Evolutionary conservation across 1,140 invertebrate genomes (phyloP).

Genomic region (Drosophila nebulosa): DNA sequence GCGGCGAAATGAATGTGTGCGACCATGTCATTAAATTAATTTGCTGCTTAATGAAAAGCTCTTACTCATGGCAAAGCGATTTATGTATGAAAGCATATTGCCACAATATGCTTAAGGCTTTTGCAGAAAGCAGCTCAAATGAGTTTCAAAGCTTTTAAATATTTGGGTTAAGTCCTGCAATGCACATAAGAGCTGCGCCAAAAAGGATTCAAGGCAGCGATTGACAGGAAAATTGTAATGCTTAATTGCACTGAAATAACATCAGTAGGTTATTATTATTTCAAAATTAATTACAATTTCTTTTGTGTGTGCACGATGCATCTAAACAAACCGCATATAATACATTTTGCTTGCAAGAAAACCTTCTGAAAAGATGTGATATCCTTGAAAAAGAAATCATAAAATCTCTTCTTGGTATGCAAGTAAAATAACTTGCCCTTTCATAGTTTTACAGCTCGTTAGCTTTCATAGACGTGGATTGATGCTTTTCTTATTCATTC

Average conservation of each 20-base stretch:
- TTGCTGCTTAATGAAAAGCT: constrained; percentile 58
- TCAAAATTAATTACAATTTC: no score
- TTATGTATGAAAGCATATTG: constrained; percentile 43
- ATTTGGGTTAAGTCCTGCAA: not conserved
- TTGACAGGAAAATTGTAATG: no score
- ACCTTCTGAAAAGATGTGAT: not conserved
- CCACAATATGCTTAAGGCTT: constrained; percentile 24
- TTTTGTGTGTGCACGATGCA: no score
- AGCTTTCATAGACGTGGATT: constrained; percentile 71
- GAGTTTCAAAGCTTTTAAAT: not conserved
- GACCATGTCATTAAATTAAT: constrained; percentile 58
- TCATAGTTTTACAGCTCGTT: constrained; percentile 76
- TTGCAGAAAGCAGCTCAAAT: not conserved
- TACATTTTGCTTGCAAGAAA: no score
- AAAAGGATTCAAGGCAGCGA: no score
- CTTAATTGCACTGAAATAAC: no score
- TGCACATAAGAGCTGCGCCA: not conserved
- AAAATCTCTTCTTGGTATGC: not conserved
- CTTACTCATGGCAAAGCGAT: constrained; percentile 4
- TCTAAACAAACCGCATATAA: no score
- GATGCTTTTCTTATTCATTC: constrained; percentile 31
- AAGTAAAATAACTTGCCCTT: constrained; percentile 30
- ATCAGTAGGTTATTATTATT: no score
- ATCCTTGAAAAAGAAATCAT: constrained; percentile 12
- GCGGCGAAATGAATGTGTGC: constrained; percentile 6